Evolutionary conservation across 2,113 vertebrate genomes (phyloP).

Genomic region (Macquaria ambigua): DNA sequence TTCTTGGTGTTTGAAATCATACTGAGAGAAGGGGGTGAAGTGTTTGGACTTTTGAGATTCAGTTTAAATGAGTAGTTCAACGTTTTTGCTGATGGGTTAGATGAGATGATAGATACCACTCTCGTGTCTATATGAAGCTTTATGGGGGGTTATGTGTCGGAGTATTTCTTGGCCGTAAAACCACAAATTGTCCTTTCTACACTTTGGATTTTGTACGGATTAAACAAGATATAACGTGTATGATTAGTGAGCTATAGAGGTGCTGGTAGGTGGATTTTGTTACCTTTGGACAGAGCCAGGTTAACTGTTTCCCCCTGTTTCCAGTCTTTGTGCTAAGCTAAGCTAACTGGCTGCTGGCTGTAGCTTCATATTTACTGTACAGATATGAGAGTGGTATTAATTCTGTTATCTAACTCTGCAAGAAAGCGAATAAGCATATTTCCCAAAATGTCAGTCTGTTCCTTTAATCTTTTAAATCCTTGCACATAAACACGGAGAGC

Average conservation of each 20-base stretch:
- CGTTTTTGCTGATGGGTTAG: neutral
- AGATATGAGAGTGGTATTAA: neutral
- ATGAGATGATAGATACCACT: neutral
- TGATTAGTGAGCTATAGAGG: neutral
- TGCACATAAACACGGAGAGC: neutral
- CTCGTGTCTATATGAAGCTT: neutral
- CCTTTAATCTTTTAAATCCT: neutral
- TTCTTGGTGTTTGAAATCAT: neutral
- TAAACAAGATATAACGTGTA: no score
- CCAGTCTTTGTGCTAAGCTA: neutral
- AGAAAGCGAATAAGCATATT: neutral
- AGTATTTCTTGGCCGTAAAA: neutral
- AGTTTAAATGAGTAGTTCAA: neutral
- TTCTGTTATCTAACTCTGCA: neutral
- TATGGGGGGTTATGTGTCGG: neutral
- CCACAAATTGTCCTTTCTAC: neutral
- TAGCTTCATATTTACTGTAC: neutral
- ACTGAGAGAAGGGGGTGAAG: neutral
- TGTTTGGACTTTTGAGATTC: conserved; percentile 2
- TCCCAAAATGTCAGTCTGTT: neutral
- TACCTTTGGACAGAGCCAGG: neutral
- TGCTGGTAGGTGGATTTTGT: neutral
- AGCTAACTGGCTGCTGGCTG: neutral
- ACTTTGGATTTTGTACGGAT: no score
- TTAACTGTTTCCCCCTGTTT: neutral